phyloP scores from a whole-genome alignment of 2,113 vertebrate species.

The Elanoides forficatus region DNA sequence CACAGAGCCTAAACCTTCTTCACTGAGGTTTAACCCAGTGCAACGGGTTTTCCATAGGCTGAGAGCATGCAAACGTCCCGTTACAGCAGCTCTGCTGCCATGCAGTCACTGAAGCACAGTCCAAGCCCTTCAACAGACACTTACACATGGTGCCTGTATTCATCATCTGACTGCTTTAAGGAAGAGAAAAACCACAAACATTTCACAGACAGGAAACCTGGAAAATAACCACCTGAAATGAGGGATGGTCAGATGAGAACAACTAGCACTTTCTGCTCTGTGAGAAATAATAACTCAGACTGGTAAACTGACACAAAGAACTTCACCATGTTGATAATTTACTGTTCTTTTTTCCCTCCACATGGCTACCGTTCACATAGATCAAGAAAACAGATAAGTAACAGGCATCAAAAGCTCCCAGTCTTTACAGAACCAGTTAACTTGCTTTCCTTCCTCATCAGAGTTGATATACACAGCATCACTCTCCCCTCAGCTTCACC shows the following conservation, averaged over 20 bases:
- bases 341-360: background rate
- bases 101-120: background rate
- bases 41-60: background rate
- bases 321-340: background rate
- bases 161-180: background rate
- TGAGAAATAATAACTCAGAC: background rate
- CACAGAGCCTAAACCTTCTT: background rate
- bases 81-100: background rate
- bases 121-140: background rate
- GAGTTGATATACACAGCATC: background rate
- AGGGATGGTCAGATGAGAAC: background rate
- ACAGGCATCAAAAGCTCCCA: background rate
- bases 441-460: background rate
- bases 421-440: slow-evolving; percentile 9
- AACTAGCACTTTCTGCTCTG: background rate
- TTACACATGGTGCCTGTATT: background rate
- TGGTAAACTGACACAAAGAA: background rate
- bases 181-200: background rate
- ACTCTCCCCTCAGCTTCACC: background rate
- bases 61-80: background rate
- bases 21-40: background rate
- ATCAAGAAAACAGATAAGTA: background rate
- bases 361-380: background rate
- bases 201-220: slow-evolving; percentile 14
- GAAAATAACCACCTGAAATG: slow-evolving; percentile 3